These are phyloP conservation scores for Porites evermanni DNA, from an alignment of 92 coral and sea anemone genomes.

Conservation along the genomic window DNA sequence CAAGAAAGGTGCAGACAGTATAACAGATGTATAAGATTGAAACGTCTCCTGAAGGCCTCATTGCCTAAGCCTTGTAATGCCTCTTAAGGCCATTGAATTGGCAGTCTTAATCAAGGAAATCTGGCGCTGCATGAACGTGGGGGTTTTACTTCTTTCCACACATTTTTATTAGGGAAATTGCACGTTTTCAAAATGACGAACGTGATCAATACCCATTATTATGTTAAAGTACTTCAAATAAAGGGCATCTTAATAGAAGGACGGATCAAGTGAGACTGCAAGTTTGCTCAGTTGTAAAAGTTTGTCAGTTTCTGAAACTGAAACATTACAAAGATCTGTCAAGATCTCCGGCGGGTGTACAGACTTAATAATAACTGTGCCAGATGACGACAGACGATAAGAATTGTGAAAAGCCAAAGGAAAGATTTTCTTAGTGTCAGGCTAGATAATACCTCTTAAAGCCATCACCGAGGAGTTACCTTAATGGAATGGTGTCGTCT, in stretches of 20 bases:
- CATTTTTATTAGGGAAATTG: not conserved
- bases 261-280: too few relatives aligned
- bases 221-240: too few relatives aligned
- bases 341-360: not conserved
- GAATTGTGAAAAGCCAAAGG: not conserved
- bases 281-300: too few relatives aligned
- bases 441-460: not conserved
- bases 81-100: not conserved
- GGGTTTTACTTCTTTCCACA: not conserved
- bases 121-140: not conserved
- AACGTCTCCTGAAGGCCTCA: not conserved
- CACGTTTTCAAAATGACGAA: not conserved
- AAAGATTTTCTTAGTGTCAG: not conserved
- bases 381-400: conserved; percentile 1
- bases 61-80: not conserved
- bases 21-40: not conserved
- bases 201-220: not conserved
- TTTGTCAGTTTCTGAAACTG: too few relatives aligned
- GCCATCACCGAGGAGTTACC: not conserved
- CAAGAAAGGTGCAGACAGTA: not conserved
- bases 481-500: conserved; percentile 1
- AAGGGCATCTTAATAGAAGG: too few relatives aligned
- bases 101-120: not conserved
- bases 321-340: not conserved
- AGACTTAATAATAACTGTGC: not conserved